These are phyloP conservation scores for Aporophyla nigra DNA, from an alignment of 2,888 invertebrate genomes.

Conservation along the genomic window DNA sequence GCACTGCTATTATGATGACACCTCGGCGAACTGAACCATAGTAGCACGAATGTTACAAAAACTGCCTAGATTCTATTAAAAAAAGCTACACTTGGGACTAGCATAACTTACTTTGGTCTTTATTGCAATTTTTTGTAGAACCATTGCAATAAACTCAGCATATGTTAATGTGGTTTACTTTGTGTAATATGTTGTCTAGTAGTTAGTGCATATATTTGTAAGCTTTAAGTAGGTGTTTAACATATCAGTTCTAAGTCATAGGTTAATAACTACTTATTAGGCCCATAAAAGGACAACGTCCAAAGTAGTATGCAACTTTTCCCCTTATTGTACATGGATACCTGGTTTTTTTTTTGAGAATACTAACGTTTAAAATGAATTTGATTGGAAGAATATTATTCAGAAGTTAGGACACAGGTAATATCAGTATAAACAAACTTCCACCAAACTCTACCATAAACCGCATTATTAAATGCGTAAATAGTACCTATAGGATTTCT, in stretches of 20 bases:
- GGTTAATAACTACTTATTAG: neutral
- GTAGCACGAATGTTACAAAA: constrained; percentile 50
- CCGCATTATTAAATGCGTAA: neutral
- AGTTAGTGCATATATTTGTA: neutral
- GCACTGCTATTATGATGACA: constrained; percentile 68
- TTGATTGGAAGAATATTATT: neutral
- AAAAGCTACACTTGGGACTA: neutral
- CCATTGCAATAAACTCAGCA: neutral
- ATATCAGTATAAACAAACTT: neutral
- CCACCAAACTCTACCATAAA: neutral
- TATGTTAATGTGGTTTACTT: neutral
- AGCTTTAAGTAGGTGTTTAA: neutral
- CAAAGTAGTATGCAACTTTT: neutral
- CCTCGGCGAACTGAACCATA: constrained; percentile 52
- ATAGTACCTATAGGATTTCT: neutral
- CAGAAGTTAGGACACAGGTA: neutral
- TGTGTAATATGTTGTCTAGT: neutral
- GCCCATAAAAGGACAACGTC: neutral
- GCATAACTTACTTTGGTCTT: neutral
- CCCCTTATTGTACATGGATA: neutral
- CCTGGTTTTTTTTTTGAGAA: too few species aligned
- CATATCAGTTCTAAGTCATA: neutral
- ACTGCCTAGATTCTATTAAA: constrained; percentile 5
- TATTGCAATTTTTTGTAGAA: neutral
- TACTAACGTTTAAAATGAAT: neutral